Evolutionary conservation across 2,797 vertebrate species (phyloP), one percentile per base, ranked within the genome.

Genomic region (Bufotes viridis): DNA sequence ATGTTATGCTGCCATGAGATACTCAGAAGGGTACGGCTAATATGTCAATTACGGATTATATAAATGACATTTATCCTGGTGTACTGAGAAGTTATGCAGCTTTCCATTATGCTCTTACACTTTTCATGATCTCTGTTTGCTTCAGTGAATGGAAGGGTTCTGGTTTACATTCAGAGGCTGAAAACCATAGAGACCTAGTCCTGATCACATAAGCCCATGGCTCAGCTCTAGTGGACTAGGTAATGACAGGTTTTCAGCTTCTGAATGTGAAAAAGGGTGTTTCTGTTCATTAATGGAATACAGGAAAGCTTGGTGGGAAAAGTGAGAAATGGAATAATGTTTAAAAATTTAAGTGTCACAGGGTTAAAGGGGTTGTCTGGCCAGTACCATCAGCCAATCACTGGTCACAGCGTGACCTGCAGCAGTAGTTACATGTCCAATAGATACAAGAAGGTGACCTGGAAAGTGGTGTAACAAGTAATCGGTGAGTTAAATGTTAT

Each of bases 1-100:
- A 34, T 99, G 98, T 93, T 99, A 99, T 90, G 96, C 97, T n/a
- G 95, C 97, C 29, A 99, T 99, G 95, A 99, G 98, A 57, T 98
- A 97, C 82, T 97, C 98, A 0, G 97, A 98, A 93, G 97, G 98
- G 98, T 99, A 95, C 8, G 51, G 53, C 20, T 14, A n/a, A 9
- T 61, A 6, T 34, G 2, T 42, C 42, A 42, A 5, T 7, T 42
- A 42, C 42, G 42, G 5, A 42, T 42, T 42, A 42, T 42, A 42
- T 42, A 42, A 42, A 0, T 6, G 42, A 42, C 5, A 42, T 4
- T 42, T 42, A 5, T 42, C 42, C 42, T 42, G 42, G 42, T 42
- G 2, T 42, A 42, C 42, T 42, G 4, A 42, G 42, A 20, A 63
- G 20, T 63, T 63, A 63, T 61, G 15, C 20, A 63, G 53, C 53